Percentiles rank a stretch among this genome's conserved stretches.
Evolutionary conservation across 2,797 vertebrate species (phyloP).

Genomic region (Echiichthys vipera): DNA sequence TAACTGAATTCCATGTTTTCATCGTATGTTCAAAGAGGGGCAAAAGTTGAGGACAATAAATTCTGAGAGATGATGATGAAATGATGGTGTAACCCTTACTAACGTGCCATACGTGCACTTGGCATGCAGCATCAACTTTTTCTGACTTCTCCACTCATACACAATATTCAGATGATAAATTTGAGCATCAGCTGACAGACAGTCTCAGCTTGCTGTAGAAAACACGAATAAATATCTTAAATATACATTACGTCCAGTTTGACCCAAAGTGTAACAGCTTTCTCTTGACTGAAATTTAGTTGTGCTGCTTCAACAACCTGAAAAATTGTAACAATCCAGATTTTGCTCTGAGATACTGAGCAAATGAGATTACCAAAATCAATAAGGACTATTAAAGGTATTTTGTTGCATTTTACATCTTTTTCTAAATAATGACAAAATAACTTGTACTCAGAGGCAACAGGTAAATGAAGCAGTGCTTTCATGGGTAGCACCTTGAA

Average conservation of each 20-base stretch:
- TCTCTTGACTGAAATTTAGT: not conserved
- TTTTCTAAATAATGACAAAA: constrained; percentile 44
- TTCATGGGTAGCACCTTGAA: constrained; percentile 72
- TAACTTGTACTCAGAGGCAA: constrained; percentile 46
- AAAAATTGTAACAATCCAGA: constrained; percentile 4
- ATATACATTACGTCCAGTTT: constrained; percentile 4
- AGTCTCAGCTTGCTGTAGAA: not conserved
- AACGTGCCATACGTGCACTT: constrained; percentile 87
- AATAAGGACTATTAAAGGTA: not conserved
- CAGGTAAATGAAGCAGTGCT: constrained; percentile 46
- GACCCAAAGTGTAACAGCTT: not conserved
- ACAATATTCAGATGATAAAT: constrained; percentile 66
- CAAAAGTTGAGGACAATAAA: constrained; percentile 88
- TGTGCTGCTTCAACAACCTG: constrained; percentile 5
- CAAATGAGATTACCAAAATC: not conserved
- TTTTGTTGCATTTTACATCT: constrained; percentile 12
- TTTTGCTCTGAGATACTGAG: constrained; percentile 13
- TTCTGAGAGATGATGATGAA: constrained; percentile 89
- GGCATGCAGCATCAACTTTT: constrained; percentile 82
- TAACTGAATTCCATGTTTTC: constrained; percentile 80
- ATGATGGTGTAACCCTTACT: constrained; percentile 88
- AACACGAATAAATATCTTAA: constrained; percentile 13
- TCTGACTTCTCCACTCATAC: constrained; percentile 70
- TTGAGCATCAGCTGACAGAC: constrained; percentile 34
- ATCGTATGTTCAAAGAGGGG: constrained; percentile 81